Evolutionary conservation across 1,140 invertebrate species (phyloP).

Genomic region (Hylaeus anthracinus): DNA sequence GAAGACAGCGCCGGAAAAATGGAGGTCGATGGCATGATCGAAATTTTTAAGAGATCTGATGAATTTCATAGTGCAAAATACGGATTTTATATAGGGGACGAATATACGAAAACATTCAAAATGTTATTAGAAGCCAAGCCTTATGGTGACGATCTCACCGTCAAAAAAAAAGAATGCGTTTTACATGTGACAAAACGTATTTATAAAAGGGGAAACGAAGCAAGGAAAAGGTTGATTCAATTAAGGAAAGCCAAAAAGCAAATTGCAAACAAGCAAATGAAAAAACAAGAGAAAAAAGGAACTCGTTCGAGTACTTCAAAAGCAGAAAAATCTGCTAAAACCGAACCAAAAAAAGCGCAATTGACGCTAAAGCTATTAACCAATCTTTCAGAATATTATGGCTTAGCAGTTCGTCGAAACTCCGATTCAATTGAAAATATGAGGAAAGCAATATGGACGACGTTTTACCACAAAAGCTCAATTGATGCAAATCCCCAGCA

Average conservation of each 20-base stretch:
- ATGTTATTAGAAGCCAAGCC: slow-evolving; percentile 36
- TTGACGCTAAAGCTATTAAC: too few species aligned
- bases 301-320: too few species aligned
- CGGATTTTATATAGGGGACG: slow-evolving; percentile 34
- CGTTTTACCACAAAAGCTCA: too few species aligned
- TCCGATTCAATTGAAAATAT: too few species aligned
- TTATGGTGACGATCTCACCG: slow-evolving; percentile 23
- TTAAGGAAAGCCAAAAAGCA: background rate
- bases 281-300: slow-evolving; percentile 4
- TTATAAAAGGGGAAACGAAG: background rate
- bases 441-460: too few species aligned
- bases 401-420: too few species aligned
- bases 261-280: background rate
- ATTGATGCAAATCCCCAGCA: too few species aligned
- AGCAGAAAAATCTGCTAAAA: too few species aligned
- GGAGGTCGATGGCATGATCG: slow-evolving; percentile 49
- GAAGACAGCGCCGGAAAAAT: slow-evolving; percentile 48
- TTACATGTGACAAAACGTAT: slow-evolving; percentile 35
- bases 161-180: slow-evolving; percentile 50
- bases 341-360: too few species aligned
- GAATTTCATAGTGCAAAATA: slow-evolving; percentile 25
- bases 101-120: slow-evolving; percentile 13
- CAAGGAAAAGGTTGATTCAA: slow-evolving; percentile 1
- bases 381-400: too few species aligned
- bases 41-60: slow-evolving; percentile 47